Percentiles rank a stretch among this genome's conserved stretches.
These are phyloP conservation scores for Adineta ricciae DNA, from an alignment of 2,888 invertebrate species.

Conservation along the genomic window DNA sequence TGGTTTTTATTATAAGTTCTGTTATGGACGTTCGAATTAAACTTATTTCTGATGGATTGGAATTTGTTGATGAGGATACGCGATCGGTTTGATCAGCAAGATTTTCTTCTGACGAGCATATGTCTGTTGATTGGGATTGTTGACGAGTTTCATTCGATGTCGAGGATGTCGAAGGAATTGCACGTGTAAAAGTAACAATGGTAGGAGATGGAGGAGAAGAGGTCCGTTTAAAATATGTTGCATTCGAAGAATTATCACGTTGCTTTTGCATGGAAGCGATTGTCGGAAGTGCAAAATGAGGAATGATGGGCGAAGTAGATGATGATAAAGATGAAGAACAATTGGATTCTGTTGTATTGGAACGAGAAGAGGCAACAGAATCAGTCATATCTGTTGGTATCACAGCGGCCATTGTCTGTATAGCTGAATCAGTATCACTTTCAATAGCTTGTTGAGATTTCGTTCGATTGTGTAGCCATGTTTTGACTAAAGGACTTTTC, in stretches of 20 bases:
- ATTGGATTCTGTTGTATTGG: neutral
- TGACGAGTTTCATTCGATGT: neutral
- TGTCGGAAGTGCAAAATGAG: neutral
- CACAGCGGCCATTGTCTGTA: neutral
- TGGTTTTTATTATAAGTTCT: neutral
- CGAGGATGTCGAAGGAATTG: neutral
- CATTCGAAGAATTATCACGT: neutral
- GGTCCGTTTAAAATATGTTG: neutral
- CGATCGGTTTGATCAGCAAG: neutral
- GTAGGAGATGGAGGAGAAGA: neutral
- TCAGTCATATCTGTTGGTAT: neutral
- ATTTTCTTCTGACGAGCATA: neutral
- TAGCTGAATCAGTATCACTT: conserved; percentile 12
- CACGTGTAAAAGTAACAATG: neutral
- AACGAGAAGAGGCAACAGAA: neutral
- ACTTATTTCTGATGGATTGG: neutral
- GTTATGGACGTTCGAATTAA: neutral
- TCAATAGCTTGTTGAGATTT: neutral
- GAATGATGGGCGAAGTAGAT: neutral
- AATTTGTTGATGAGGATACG: neutral
- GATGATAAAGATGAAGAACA: neutral
- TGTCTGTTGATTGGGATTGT: neutral
- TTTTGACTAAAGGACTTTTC: neutral
- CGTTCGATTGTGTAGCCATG: neutral
- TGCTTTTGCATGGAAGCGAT: neutral